phyloP scores from a whole-genome alignment of 2,888 invertebrate species.

The Morpho deidamia region DNA sequence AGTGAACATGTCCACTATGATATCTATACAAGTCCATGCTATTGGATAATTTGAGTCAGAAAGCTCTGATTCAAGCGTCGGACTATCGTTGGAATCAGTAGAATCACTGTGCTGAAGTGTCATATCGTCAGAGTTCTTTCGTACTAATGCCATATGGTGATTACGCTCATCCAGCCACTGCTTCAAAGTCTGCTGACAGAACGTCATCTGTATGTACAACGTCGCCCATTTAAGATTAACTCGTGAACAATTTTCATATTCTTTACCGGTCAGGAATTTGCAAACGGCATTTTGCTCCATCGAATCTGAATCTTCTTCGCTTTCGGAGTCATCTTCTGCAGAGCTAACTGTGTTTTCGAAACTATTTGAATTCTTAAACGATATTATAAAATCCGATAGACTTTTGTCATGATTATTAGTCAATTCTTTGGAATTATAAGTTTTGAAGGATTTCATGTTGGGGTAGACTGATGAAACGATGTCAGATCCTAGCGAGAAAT shows the following conservation, averaged over 20 bases:
- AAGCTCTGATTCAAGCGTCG: slow-evolving; percentile 34
- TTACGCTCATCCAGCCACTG: slow-evolving; percentile 86
- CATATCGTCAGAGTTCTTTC: slow-evolving; percentile 57
- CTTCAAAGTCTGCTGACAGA: slow-evolving; percentile 86
- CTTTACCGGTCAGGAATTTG: slow-evolving; percentile 43
- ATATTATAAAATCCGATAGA: slow-evolving; percentile 61
- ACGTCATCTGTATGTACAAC: slow-evolving; percentile 90
- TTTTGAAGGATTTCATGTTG: slow-evolving; percentile 64
- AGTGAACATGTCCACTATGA: slow-evolving; percentile 80
- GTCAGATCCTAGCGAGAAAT: slow-evolving; percentile 44
- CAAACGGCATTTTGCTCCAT: slow-evolving; percentile 52
- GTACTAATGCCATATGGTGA: slow-evolving; percentile 38
- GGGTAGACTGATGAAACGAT: slow-evolving; percentile 53
- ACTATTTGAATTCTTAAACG: slow-evolving; percentile 59
- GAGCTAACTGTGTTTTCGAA: slow-evolving; percentile 42
- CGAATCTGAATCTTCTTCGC: slow-evolving; percentile 43
- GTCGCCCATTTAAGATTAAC: slow-evolving; percentile 81
- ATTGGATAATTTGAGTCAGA: slow-evolving; percentile 47
- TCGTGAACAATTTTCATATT: slow-evolving; percentile 62
- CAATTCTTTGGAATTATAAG: slow-evolving; percentile 66
- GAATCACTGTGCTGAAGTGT: slow-evolving; percentile 54
- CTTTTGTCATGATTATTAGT: slow-evolving; percentile 42
- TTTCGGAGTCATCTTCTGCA: slow-evolving; percentile 47
- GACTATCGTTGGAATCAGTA: slow-evolving; percentile 40
- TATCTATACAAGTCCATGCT: slow-evolving; percentile 57